phyloP scores from a whole-genome alignment of 2,888 invertebrate genomes.

The Orgyia antiqua region DNA sequence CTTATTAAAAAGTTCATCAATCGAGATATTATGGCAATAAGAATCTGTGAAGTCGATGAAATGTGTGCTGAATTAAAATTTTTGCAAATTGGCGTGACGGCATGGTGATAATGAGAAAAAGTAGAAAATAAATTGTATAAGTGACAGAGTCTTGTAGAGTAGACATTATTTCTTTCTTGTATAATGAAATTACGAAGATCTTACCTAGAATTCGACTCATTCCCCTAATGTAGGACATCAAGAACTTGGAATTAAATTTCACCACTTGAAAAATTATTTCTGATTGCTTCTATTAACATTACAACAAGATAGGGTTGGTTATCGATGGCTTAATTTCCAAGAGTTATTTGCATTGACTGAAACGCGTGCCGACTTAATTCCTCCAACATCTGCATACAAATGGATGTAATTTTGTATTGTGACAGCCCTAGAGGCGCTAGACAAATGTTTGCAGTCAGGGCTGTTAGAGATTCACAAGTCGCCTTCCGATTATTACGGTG shows the following conservation, averaged over 20 bases:
- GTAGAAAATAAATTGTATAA: too few relatives aligned
- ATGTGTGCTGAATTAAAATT: too few relatives aligned
- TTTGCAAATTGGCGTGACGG: too few relatives aligned
- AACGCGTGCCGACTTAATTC: conserved; percentile 56
- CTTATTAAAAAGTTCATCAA: too few relatives aligned
- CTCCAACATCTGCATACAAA: conserved; percentile 64
- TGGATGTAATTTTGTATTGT: conserved; percentile 68
- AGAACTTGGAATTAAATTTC: conserved; percentile 26
- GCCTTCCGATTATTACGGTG: conserved; percentile 21
- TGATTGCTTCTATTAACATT: conserved; percentile 29
- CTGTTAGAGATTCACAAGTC: conserved; percentile 15
- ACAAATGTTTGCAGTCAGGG: conserved; percentile 61
- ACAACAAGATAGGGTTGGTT: conserved; percentile 32
- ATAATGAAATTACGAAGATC: conserved; percentile 6
- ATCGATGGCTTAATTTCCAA: conserved; percentile 71
- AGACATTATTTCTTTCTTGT: too few relatives aligned
- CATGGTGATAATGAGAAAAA: too few relatives aligned
- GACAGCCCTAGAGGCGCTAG: conserved; percentile 52
- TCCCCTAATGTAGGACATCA: conserved; percentile 19
- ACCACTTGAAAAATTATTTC: conserved; percentile 31
- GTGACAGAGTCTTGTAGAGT: too few relatives aligned
- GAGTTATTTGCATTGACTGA: conserved; percentile 65
- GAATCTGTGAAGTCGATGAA: too few relatives aligned
- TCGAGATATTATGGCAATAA: too few relatives aligned
- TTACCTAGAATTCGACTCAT: conserved; percentile 10